phyloP scores from a whole-genome alignment of 2,113 vertebrate genomes.

The Sinocyclocheilus rhinocerous region DNA sequence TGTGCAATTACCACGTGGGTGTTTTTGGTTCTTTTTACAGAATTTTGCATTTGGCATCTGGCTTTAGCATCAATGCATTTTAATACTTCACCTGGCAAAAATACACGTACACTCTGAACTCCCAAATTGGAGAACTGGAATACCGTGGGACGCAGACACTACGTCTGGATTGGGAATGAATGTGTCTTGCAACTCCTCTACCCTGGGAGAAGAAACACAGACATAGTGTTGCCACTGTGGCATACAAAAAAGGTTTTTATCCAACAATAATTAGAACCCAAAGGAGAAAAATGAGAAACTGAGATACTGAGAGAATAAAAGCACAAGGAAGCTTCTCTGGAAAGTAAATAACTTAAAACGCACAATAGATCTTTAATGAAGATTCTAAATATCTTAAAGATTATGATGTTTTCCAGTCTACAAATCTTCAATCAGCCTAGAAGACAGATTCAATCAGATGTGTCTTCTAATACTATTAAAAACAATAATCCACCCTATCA shows the following conservation, averaged over 20 bases:
- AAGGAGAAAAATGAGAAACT: conserved; percentile 60
- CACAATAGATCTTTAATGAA: conserved; percentile 5
- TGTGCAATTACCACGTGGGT: not conserved
- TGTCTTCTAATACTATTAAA: conserved; percentile 31
- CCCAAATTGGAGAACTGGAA: not conserved
- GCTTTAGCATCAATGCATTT: not conserved
- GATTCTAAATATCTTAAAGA: conserved; percentile 20
- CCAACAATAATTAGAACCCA: conserved; percentile 73
- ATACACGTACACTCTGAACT: conserved; percentile 10
- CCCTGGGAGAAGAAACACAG: conserved; percentile 57
- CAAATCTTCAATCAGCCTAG: conserved; percentile 36
- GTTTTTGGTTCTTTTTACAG: not conserved
- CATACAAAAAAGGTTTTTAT: conserved; percentile 57
- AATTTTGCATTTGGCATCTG: not conserved
- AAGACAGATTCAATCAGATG: conserved; percentile 27
- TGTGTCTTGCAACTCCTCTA: conserved; percentile 49
- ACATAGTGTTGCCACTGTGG: conserved; percentile 44
- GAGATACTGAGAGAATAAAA: conserved; percentile 41
- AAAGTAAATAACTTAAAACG: conserved; percentile 18
- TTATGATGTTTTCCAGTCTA: not conserved
- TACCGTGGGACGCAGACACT: conserved; percentile 6
- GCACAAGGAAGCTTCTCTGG: conserved; percentile 5
- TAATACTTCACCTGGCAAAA: conserved; percentile 22
- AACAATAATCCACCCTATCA: conserved; percentile 42
- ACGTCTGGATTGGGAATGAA: conserved; percentile 29